Conservation (phyloP, 2,797 vertebrate genomes). For the Triplophysa bombifrons region DNA sequence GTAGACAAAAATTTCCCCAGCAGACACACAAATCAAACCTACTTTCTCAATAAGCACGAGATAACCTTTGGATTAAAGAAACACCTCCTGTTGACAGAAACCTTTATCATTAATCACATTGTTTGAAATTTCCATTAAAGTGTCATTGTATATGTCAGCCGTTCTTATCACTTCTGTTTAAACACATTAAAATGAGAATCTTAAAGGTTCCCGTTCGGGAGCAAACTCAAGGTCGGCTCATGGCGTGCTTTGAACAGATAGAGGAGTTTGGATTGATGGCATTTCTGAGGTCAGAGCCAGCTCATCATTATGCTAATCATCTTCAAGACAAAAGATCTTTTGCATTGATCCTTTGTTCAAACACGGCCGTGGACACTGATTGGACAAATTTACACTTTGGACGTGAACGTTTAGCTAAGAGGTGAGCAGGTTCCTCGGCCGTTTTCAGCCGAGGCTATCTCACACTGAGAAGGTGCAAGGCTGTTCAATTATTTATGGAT, state of each 20-base stretch:
- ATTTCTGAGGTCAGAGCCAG: conserved; percentile 35
- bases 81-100: conserved; percentile 29
- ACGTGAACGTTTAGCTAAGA: not conserved
- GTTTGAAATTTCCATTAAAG: conserved; percentile 39
- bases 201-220: conserved; percentile 26
- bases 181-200: conserved; percentile 28
- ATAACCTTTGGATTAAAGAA: conserved; percentile 36
- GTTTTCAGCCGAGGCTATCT: not conserved
- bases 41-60: conserved; percentile 22
- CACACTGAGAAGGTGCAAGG: not conserved
- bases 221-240: conserved; percentile 25
- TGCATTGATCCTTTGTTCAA: conserved; percentile 30
- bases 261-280: conserved; percentile 27
- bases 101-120: conserved; percentile 34
- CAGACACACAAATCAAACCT: conserved; percentile 22
- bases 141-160: conserved; percentile 27
- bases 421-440: not conserved
- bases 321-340: conserved; percentile 25
- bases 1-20: not conserved
- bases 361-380: conserved; percentile 8
- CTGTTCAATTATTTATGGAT: not conserved
- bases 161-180: conserved; percentile 37
- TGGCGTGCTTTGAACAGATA: conserved; percentile 22
- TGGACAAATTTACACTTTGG: conserved; percentile 20
- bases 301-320: conserved; percentile 44